Base-by-base conservation (phyloP, 2,113 vertebrate genomes). In the Canis aureus region DNA sequence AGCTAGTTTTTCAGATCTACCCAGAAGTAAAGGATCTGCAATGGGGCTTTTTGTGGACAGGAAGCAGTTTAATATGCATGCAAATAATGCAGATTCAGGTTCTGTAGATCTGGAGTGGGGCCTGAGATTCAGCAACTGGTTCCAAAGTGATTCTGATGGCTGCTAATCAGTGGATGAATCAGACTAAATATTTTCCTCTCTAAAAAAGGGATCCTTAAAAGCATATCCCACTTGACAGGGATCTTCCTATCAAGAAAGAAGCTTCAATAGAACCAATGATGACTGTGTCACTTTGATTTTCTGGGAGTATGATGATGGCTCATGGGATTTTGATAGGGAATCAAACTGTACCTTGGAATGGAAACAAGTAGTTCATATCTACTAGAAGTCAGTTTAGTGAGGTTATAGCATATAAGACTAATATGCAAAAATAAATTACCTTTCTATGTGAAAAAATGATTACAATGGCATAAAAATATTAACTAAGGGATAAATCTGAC, bases 121-220 rank as follows among this genome's bases (percentile, higher is more conserved):
- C 35, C 82, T 83, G 35, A 82, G 51, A 74, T 69, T 20, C 22
- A 94, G 27, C 25, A 80, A 73, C 60, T 62, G 38, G 25, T 53
- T 83, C 69, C 78, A 74, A 88, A 82, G 49, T 73, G 57, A 82
- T 73, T 27, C 71, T 80, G 59, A n/a, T 20, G 38, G 38, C 51
- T 96, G 35, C 59, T 78, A 16, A 60, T 66, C 35, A 84, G 43
- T 43, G 32, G 43, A 64, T 57, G n/a, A 85, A 66, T 79, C 73
- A 91, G n/a, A 96, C 73, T 71, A 67, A 89, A 13, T 60, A 64
- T 29, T 71, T 91, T 57, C 57, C 49, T 90, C 12, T 96, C 38
- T 84, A 71, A 92, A 93, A 84, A 67, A 16, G 51, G 29, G 38
- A 84, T n/a, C 12, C n/a, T 82, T 78, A 84, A 96, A 89, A 83